These are phyloP conservation scores for Elgaria multicarinata DNA, from an alignment of 2,113 vertebrate species.

Conservation along the genomic window DNA sequence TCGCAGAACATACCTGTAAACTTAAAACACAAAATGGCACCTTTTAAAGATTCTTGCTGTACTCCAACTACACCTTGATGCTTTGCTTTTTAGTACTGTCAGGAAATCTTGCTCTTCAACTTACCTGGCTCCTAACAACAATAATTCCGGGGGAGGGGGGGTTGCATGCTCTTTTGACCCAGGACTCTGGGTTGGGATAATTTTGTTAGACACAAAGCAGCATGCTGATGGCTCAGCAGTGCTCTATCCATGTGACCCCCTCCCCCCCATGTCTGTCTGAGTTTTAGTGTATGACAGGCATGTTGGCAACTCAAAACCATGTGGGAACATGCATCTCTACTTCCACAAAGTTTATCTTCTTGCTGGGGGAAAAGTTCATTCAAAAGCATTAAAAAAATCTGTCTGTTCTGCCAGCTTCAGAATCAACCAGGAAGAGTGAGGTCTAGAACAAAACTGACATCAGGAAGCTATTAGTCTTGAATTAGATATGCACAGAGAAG, in stretches of 20 bases:
- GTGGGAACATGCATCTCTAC: not conserved
- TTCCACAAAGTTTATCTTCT: not conserved
- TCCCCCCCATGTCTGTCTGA: not conserved
- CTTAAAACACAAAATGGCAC: not conserved
- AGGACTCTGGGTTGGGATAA: fast-evolving
- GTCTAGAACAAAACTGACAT: not conserved
- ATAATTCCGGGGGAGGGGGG: fast-evolving
- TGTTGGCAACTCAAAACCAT: not conserved
- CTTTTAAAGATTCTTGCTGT: not conserved
- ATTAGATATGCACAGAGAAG: not conserved
- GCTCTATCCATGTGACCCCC: not conserved
- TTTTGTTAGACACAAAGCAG: slow-evolving; percentile 21
- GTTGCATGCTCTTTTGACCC: not conserved
- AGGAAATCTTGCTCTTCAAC: not conserved
- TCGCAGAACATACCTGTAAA: not conserved
- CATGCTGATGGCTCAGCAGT: slow-evolving; percentile 33
- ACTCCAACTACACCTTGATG: not conserved
- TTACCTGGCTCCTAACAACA: not conserved
- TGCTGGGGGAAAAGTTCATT: not conserved
- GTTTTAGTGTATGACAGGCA: not conserved
- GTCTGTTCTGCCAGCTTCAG: not conserved
- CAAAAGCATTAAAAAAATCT: not conserved
- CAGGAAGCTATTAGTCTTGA: not conserved
- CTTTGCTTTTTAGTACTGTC: not conserved
- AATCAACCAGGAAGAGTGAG: not conserved